These are phyloP conservation scores for Hylaea fasciaria DNA, from an alignment of 2,888 invertebrate genomes.

Conservation along the genomic window DNA sequence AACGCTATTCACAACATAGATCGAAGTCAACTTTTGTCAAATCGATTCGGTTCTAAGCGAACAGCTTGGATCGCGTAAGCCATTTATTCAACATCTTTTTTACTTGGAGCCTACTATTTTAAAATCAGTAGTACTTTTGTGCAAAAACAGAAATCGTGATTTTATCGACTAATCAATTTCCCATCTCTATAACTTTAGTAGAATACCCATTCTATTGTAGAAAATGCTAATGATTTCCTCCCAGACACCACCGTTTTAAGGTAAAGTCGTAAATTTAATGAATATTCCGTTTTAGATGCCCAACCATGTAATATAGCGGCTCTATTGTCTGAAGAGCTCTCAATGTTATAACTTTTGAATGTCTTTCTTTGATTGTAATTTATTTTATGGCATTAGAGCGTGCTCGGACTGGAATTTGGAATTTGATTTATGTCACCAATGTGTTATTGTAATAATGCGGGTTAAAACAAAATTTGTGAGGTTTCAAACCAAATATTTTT, in stretches of 20 bases:
- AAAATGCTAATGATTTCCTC: slow-evolving; percentile 81
- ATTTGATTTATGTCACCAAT: no score
- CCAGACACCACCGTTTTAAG: slow-evolving; percentile 65
- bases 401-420: not conserved
- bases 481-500: no score
- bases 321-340: slow-evolving; percentile 38
- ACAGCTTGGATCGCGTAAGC: no score
- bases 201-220: slow-evolving; percentile 66
- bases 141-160: not conserved
- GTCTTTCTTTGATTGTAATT: slow-evolving; percentile 37
- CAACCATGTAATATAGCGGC: slow-evolving; percentile 39
- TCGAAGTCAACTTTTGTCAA: no score
- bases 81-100: no score
- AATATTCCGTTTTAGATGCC: slow-evolving; percentile 59
- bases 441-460: no score
- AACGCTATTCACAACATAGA: no score
- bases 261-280: slow-evolving; percentile 63
- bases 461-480: no score
- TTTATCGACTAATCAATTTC: slow-evolving; percentile 21
- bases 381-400: slow-evolving; percentile 25
- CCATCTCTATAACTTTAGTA: slow-evolving; percentile 57
- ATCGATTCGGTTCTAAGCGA: no score
- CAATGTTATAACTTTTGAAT: slow-evolving; percentile 36
- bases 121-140: no score
- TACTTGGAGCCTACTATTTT: no score